Conservation (phyloP, 2,888 invertebrate genomes). For the Opisthograptis luteolata region DNA sequence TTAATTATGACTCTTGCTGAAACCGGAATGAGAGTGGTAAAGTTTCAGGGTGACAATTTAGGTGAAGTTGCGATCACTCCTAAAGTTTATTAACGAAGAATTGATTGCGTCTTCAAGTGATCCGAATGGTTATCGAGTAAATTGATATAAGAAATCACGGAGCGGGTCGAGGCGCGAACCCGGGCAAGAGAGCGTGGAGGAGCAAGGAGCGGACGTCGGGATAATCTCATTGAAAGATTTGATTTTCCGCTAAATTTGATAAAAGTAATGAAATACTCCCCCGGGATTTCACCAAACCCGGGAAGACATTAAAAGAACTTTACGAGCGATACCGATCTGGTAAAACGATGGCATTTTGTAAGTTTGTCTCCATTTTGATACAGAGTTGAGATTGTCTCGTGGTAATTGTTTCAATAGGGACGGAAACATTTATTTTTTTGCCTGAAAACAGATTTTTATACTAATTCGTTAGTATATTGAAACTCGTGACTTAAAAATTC, state of each 20-base stretch:
- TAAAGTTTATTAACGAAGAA: slow-evolving; percentile 16
- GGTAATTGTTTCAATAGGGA: slow-evolving; percentile 29
- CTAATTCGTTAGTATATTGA: too few species aligned
- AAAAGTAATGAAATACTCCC: slow-evolving; percentile 80
- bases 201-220: slow-evolving; percentile 65
- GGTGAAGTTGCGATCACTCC: slow-evolving; percentile 8
- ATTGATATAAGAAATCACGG: slow-evolving; percentile 41
- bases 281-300: slow-evolving; percentile 52
- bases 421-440: slow-evolving; percentile 23
- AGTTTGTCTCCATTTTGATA: slow-evolving; percentile 34
- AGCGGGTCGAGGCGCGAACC: slow-evolving; percentile 47
- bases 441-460: slow-evolving; percentile 17
- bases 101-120: slow-evolving; percentile 23
- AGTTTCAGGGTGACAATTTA: slow-evolving; percentile 21
- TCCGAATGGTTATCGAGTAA: slow-evolving; percentile 28
- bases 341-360: slow-evolving; percentile 35
- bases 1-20: slow-evolving; percentile 25
- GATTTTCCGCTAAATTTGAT: slow-evolving; percentile 83
- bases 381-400: slow-evolving; percentile 25
- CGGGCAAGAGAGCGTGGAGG: slow-evolving; percentile 47
- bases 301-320: slow-evolving; percentile 57
- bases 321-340: slow-evolving; percentile 42
- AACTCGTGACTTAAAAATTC: too few species aligned
- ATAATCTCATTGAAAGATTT: slow-evolving; percentile 81
- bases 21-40: slow-evolving; percentile 13